A percentile compares a stretch with the other conserved stretches of the same genome.
Evolutionary conservation across 2,113 vertebrate species (phyloP).

Genomic region (Stegastes partitus): DNA sequence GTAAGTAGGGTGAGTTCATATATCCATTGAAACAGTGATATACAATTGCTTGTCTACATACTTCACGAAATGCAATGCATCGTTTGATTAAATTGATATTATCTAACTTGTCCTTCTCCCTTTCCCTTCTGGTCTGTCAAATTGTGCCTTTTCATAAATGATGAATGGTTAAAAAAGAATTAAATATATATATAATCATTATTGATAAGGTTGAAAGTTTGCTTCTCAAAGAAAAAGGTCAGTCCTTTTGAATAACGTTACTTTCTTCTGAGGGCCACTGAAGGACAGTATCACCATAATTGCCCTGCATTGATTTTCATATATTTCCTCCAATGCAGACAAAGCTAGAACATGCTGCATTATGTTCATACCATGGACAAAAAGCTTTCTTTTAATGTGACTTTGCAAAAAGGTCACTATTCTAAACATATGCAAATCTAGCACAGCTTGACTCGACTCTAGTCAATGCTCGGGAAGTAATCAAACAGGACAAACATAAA

Average conservation of each 20-base stretch:
- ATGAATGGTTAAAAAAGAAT: not conserved
- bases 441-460: slow-evolving; percentile 33
- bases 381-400: slow-evolving; percentile 23
- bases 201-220: slow-evolving; percentile 34
- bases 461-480: slow-evolving; percentile 3
- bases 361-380: slow-evolving; percentile 24
- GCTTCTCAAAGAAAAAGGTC: slow-evolving; percentile 60
- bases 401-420: slow-evolving; percentile 51
- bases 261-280: slow-evolving; percentile 37
- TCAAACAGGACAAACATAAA: slow-evolving; percentile 3
- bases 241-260: slow-evolving; percentile 35
- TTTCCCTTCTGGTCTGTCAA: slow-evolving; percentile 10
- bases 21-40: not conserved
- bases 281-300: slow-evolving; percentile 51
- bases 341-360: slow-evolving; percentile 26
- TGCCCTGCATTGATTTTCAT: slow-evolving; percentile 59
- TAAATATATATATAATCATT: slow-evolving; percentile 33
- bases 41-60: not conserved
- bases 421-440: slow-evolving; percentile 58
- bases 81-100: slow-evolving; percentile 27
- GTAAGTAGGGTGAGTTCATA: not conserved
- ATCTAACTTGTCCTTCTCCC: not conserved
- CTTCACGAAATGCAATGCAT: slow-evolving; percentile 2
- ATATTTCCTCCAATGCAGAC: slow-evolving; percentile 24
- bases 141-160: slow-evolving; percentile 14